Base-by-base conservation (phyloP, 2,888 invertebrate genomes). In the Drosophila histrio region DNA sequence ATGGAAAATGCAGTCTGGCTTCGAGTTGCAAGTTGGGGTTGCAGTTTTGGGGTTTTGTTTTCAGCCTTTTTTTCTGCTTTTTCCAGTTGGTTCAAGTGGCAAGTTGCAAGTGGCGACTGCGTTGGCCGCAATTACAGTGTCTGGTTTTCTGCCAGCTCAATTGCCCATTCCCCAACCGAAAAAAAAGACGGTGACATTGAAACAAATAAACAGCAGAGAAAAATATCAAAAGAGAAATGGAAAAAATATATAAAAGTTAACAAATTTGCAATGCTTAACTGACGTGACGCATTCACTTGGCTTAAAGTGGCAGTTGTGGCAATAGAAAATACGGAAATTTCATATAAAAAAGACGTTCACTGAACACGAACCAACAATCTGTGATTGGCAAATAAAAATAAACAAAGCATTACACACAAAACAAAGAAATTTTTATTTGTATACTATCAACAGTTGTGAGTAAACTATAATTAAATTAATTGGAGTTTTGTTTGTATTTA, bases 121-220 rank as follows among this genome's bases (percentile, higher is more conserved):
- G 57, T 47, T 57, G 65, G 67, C 64, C 50, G 60, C 77, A 79
- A 77, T 73, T 77, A 73, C 63, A 62, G 63, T 58, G 77, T 77
- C 80, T 80, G 73, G 78, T 66, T 65, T 67, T 56, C 28, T 58
- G 61, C 57, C 62, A 72, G 30, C 57, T 50, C 39, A 17, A 38
- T 22, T 30, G 22, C 28, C 28, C 43, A 44, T 13, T 8, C 57
- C 9, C 49, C 30, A 49, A 36, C 28, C 9, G 15, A 39, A 11
- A 50, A 41, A 47, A 58, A 19, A 38, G 56, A 53, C 54, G 74
- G 24, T 78, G 79, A 75, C 75, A 81, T 81, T 75, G 77, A 72
- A 75, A 63, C 38, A 63, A 26, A 19, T 38, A 61, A 61, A 19
- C 13, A 28, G 17, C 13, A 43, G 22, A 21, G 47, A 57, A 56